Evolutionary conservation across 2,888 invertebrate species (phyloP), one percentile per base, ranked within the genome.

Genomic region (Agrotis exclamationis): DNA sequence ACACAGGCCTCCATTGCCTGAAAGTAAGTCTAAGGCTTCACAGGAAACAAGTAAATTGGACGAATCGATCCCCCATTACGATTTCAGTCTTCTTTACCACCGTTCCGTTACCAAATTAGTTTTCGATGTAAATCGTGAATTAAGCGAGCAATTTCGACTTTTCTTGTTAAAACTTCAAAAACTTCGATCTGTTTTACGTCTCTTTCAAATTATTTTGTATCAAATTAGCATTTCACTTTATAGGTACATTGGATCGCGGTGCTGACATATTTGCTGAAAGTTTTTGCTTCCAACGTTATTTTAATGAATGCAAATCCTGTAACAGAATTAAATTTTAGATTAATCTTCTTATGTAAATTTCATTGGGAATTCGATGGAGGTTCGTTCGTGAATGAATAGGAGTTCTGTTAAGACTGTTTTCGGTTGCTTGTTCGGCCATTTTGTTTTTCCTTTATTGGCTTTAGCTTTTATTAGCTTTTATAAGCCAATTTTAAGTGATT

Each of bases 161-260:
- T 82, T 69, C 83, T 84, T 80, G 72, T 82, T 82, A 74, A 66
- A 82, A 82, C 73, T 82, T 84, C 18, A 47, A 28, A 70, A 84
- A 62, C 50, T 74, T 63, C 16, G 28, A 63, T 63, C 67, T 54
- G 56, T 70, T 72, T 60, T 60, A 65, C 57, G 57, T 65, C 45
- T 59, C 47, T 45, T 62, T 65, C 18, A 50, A 71, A 71, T 75
- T 39, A 75, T 48, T 71, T 75, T 67, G 68, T 76, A 66, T 63
- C 48, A 70, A 82, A 84, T 84, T 75, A 77, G 76, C 72, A 82
- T 79, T 70, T 69, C 45, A 59, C 58, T 79, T 64, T 54, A 57
- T 51, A 68, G 20, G 63, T 51, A 67, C 50, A 48, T 13, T 47
- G 53, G 45, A 64, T 53, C 54, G 51, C 24, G 56, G 20, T 7